Percentiles rank a stretch among this genome's conserved stretches.
phyloP scores from a whole-genome alignment of 2,113 vertebrate genomes.

The Naja naja region DNA sequence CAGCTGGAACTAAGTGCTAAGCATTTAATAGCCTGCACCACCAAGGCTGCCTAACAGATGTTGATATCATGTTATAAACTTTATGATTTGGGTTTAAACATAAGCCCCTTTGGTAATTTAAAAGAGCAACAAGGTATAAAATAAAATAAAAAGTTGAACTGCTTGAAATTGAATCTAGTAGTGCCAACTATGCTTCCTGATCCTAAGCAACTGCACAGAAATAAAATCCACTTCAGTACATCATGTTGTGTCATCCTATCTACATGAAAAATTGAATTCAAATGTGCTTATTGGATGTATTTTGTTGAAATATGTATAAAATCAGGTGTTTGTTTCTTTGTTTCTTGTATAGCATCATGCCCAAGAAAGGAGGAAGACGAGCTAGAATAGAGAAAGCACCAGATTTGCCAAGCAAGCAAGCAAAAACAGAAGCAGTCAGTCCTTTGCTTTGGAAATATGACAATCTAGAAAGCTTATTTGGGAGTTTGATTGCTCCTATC shows the following conservation, averaged over 20 bases:
- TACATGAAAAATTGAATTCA: not conserved
- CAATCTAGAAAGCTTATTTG: conserved; percentile 76
- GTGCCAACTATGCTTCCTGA: not conserved
- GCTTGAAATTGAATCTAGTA: not conserved
- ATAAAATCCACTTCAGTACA: not conserved
- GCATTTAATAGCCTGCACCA: no score
- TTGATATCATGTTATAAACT: not conserved
- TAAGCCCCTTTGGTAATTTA: not conserved
- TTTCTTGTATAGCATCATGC: conserved; percentile 68
- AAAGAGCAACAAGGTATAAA: not conserved
- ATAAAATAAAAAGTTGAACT: not conserved
- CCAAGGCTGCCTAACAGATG: no score
- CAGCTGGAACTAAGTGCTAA: no score
- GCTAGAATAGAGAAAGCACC: conserved; percentile 23
- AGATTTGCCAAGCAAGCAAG: conserved; percentile 60
- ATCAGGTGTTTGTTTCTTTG: conserved; percentile 13
- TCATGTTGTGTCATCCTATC: not conserved
- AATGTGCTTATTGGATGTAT: not conserved
- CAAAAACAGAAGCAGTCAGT: conserved; percentile 47
- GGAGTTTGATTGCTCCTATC: conserved; percentile 83
- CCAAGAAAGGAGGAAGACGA: conserved; percentile 69
- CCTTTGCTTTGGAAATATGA: conserved; percentile 63
- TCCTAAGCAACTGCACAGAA: not conserved
- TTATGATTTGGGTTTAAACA: not conserved
- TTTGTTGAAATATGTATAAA: not conserved